These are phyloP conservation scores for Lemur catta DNA, from an alignment of 2,797 vertebrate genomes.

Conservation along the genomic window DNA sequence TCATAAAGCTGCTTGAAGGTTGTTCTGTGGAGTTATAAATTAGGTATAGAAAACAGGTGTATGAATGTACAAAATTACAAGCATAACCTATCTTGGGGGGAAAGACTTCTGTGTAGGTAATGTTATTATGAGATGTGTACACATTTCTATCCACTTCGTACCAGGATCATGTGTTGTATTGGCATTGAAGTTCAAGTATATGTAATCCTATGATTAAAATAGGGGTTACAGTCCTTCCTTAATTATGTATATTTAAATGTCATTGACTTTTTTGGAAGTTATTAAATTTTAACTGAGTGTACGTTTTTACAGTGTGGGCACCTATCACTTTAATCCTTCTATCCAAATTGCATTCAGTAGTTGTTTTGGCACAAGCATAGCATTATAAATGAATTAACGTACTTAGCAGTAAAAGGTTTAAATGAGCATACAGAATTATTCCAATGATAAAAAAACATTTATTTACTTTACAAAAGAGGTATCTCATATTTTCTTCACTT, in stretches of 20 bases:
- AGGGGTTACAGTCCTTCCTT: constrained; percentile 5
- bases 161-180: not conserved
- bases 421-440: not conserved
- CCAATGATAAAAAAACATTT: not conserved
- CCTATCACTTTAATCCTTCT: not conserved
- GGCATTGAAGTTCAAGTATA: not conserved
- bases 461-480: not conserved
- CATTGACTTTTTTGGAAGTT: constrained; percentile 18
- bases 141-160: not conserved
- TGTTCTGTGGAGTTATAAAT: not conserved
- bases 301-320: not conserved
- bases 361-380: not conserved
- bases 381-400: constrained; percentile 16
- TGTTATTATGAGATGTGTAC: not conserved
- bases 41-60: not conserved
- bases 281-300: not conserved
- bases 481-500: not conserved
- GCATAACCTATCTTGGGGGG: not conserved
- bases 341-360: not conserved
- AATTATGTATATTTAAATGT: constrained; percentile 31
- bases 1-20: not conserved
- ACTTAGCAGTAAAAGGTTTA: not conserved
- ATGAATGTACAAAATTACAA: not conserved
- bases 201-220: constrained; percentile 52
- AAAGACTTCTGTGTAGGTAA: not conserved